Conservation (phyloP, 1,140 invertebrate species). For the Aphis gossypii region DNA sequence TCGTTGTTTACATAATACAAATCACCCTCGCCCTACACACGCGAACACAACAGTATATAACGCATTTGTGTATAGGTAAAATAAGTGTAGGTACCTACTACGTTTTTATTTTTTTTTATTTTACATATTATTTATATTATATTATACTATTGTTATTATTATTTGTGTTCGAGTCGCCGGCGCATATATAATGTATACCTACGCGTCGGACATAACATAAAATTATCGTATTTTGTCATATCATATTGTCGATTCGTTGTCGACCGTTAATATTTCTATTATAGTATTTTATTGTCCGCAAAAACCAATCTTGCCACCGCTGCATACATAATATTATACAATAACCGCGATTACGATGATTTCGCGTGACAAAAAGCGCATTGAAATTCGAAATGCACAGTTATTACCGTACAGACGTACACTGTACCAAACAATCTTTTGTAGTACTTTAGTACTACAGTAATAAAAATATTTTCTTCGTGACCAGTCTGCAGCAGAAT, state of each 20-base stretch:
- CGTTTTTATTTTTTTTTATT: neutral
- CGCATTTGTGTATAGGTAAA: neutral
- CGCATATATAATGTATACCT: neutral
- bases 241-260: neutral
- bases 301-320: neutral
- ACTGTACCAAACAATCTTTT: neutral
- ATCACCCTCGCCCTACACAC: neutral
- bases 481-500: neutral
- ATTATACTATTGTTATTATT: neutral
- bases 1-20: slow-evolving; percentile 18
- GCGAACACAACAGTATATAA: neutral
- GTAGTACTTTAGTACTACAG: too few species aligned
- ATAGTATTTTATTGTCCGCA: neutral
- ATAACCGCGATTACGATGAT: neutral
- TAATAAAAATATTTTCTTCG: neutral
- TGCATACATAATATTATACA: neutral
- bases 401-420: neutral
- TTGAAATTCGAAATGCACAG: neutral
- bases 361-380: neutral
- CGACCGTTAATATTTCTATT: neutral
- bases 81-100: neutral
- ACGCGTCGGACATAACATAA: neutral
- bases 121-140: neutral
- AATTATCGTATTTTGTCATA: slow-evolving; percentile 13
- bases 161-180: neutral